Base-by-base conservation (phyloP, 2,113 vertebrate genomes). In the Sprattus sprattus region DNA sequence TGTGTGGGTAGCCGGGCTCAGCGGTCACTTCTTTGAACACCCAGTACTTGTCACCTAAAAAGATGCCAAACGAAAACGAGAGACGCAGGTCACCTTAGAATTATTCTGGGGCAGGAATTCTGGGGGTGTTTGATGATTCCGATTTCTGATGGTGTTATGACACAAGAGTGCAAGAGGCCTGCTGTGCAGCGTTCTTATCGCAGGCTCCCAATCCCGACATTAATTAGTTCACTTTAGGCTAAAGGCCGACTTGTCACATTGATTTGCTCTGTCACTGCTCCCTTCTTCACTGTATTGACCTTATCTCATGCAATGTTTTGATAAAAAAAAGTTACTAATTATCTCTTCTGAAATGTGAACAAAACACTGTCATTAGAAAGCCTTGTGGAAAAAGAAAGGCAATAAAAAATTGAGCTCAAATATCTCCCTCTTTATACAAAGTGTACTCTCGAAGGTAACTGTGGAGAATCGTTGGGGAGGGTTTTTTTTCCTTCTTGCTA, bases 1-100 rank as follows among this genome's bases (percentile, higher is more conserved):
- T 97, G 91, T 97, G 98, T 0, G 98, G 98, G 90, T 98, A 99
- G 0, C 98, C 98, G 0, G 97, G 97, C 87, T 99, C 98, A 0
- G 96, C 97, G 0, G 96, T 97, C 82, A 99, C 98, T 85, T 99
- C 98, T 88, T 97, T 98, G 87, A 99, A 99, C 87, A 99, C 95
- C 98, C 98, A 99, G 92, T 97, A 99, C 89, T 98, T 98, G 89
- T 99, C 97, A 60, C 97, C 98, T 99, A 88, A 28, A 64, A 32
- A 81, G 84, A 86, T 25, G 84, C 45, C 44, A 81, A 16, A 47
- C n/a, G 60, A 32, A 18, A 28, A 86, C 18, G 5, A 81, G 50
- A 52, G 45, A 45, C 7, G 28, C n/a, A 1, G n/a, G 64, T 67
- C 28, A 67, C n/a, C n/a, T 28, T 75, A 28, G 39, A 57, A 57